Conservation (phyloP, 2,113 vertebrate species). For the Sturnira hondurensis region DNA sequence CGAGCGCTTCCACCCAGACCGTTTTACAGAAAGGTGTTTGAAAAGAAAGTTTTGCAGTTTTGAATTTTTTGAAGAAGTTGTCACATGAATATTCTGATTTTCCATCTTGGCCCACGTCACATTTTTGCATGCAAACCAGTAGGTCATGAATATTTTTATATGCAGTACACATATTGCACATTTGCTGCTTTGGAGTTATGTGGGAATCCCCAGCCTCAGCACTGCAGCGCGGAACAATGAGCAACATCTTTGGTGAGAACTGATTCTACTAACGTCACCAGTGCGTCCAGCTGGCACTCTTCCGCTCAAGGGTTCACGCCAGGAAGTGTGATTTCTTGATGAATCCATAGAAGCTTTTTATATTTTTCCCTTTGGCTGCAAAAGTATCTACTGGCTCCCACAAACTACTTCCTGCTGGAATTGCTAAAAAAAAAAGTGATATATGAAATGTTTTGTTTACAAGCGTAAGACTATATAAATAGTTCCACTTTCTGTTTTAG, state of each 20-base stretch:
- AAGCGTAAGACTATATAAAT: constrained; percentile 1
- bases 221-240: background rate
- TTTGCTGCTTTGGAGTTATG: background rate
- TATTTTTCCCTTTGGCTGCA: background rate
- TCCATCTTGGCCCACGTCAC: background rate
- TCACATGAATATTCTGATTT: background rate
- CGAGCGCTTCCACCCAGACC: background rate
- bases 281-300: constrained; percentile 14
- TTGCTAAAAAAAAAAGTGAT: constrained; percentile 44
- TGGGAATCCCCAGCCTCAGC: constrained; percentile 23
- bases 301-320: background rate
- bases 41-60: background rate
- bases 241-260: background rate
- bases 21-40: background rate
- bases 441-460: constrained; percentile 43
- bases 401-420: background rate
- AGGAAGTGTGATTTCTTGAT: constrained; percentile 60
- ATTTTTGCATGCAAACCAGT: background rate
- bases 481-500: constrained; percentile 14
- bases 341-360: constrained; percentile 13
- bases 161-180: background rate
- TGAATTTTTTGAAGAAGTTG: background rate
- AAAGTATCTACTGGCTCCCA: constrained; percentile 43
- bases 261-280: constrained; percentile 1
- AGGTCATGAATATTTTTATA: background rate